Conservation (phyloP, 1,140 invertebrate genomes). For the Coptotermes formosanus region DNA sequence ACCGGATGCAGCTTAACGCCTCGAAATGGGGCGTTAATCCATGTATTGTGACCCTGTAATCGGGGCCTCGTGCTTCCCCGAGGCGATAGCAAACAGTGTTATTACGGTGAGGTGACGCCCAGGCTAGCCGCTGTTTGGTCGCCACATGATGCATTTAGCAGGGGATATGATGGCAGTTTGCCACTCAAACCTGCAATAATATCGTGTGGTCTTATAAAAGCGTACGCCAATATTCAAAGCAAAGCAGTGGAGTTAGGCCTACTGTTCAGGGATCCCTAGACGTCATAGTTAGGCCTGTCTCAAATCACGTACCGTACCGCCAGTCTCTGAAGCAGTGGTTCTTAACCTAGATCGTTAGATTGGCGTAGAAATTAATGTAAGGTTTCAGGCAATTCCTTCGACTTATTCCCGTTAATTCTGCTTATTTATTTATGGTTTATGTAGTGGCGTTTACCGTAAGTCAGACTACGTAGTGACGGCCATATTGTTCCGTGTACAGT, state of each 20-base stretch:
- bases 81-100: conserved; percentile 23
- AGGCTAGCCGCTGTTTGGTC: not conserved
- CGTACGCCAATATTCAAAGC: not conserved
- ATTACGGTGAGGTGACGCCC: conserved; percentile 1
- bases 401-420: no score
- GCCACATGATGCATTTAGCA: not conserved
- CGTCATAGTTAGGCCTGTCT: no score
- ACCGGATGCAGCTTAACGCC: conserved; percentile 12
- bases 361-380: no score
- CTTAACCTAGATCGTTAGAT: no score
- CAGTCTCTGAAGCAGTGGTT: no score
- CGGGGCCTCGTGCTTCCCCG: not conserved
- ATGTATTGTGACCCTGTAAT: conserved; percentile 22
- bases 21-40: conserved; percentile 20
- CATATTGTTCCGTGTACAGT: no score
- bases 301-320: no score
- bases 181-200: conserved; percentile 18
- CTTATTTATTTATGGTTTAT: no score
- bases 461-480: no score
- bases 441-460: no score
- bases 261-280: no score
- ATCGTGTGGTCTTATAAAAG: not conserved
- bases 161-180: not conserved
- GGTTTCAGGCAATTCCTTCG: no score
- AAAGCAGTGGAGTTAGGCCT: not conserved